Percentiles rank a stretch among this genome's conserved stretches.
Conservation (phyloP, 2,888 invertebrate species). For the Adelognathus sp. region DNA sequence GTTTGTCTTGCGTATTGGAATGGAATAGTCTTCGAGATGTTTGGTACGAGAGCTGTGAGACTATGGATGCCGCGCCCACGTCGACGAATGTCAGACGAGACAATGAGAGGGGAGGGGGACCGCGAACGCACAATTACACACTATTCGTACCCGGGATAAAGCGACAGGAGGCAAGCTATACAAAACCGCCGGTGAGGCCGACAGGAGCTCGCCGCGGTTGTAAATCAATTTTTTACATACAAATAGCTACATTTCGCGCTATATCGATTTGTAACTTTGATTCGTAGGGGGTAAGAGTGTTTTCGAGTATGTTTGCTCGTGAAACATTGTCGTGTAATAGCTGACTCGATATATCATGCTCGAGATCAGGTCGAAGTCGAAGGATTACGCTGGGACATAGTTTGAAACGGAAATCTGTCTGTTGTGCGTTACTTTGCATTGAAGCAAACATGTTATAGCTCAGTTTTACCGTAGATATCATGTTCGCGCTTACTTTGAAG, state of each 20-base stretch:
- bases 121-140: conserved; percentile 60
- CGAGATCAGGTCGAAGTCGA: background rate
- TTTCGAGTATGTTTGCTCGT: background rate
- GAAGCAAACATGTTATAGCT: too few species aligned
- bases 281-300: background rate
- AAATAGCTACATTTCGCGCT: background rate
- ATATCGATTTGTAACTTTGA: background rate
- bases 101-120: conserved; percentile 35
- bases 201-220: conserved; percentile 14
- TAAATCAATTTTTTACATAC: background rate
- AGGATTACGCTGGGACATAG: too few species aligned
- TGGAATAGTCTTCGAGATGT: conserved; percentile 42
- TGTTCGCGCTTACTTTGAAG: too few species aligned
- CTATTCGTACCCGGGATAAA: conserved; percentile 66
- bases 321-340: background rate
- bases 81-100: conserved; percentile 38
- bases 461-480: too few species aligned
- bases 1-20: conserved; percentile 49
- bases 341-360: background rate
- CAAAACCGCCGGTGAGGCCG: conserved; percentile 43
- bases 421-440: too few species aligned
- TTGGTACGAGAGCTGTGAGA: conserved; percentile 36
- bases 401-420: background rate
- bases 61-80: conserved; percentile 43
- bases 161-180: conserved; percentile 66